These are phyloP conservation scores for Druon quercuslanigerum DNA, from an alignment of 1,140 invertebrate genomes.

Conservation along the genomic window DNA sequence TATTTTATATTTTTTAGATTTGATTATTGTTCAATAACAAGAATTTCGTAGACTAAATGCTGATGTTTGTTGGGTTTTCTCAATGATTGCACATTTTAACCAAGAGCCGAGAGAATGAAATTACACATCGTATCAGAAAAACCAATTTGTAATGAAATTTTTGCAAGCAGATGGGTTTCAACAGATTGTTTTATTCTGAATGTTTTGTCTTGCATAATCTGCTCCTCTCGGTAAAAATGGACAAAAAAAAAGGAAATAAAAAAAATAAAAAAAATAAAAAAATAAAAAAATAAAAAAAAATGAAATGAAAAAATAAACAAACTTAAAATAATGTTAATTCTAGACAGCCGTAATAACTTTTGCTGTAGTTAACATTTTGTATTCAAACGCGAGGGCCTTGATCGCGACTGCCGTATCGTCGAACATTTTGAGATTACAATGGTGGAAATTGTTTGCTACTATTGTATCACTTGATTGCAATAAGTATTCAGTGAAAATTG, in stretches of 20 bases:
- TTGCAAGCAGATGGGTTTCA: not conserved
- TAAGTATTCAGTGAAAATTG: not conserved
- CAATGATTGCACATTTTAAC: not conserved
- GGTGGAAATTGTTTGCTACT: not conserved
- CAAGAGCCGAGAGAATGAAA: not conserved
- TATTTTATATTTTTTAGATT: not conserved
- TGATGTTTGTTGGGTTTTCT: not conserved
- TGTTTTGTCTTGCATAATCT: constrained; percentile 5
- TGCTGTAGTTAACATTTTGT: constrained; percentile 6
- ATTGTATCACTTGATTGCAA: not conserved
- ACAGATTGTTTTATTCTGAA: not conserved
- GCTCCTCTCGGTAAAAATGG: constrained; percentile 20
- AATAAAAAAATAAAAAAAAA: constrained; percentile 40
- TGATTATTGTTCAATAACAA: not conserved
- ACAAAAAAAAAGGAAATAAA: constrained; percentile 39
- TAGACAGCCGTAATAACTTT: constrained; percentile 32
- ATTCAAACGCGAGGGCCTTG: constrained; percentile 31
- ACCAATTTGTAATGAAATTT: not conserved
- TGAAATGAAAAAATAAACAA: constrained; percentile 40
- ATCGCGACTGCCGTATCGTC: constrained; percentile 31
- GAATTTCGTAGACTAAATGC: not conserved
- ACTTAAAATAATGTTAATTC: constrained; percentile 35
- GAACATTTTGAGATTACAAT: constrained; percentile 17
- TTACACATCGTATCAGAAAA: not conserved
- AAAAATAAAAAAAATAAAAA: constrained; percentile 38